Evolutionary conservation across 2,888 invertebrate species (phyloP).

Genomic region (Drosophila quinaria): DNA sequence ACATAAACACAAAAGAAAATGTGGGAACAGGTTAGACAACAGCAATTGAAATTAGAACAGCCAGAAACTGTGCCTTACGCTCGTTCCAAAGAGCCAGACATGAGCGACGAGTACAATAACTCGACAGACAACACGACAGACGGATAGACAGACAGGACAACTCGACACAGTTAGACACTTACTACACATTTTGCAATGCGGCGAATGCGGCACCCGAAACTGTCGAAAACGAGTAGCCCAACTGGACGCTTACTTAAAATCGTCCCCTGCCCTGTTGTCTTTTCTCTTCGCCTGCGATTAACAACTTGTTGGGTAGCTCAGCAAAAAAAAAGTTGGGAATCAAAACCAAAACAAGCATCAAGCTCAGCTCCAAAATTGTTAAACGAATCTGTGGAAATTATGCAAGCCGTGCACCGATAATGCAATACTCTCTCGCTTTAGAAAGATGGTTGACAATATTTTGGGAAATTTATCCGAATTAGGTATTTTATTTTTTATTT

Average conservation of each 20-base stretch:
- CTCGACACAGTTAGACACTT: constrained; percentile 54
- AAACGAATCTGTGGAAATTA: constrained; percentile 19
- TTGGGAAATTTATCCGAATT: constrained; percentile 6
- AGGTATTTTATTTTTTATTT: neutral
- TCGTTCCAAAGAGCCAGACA: constrained; percentile 33
- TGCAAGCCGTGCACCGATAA: constrained; percentile 42
- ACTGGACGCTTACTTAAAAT: constrained; percentile 26
- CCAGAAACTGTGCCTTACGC: constrained; percentile 68
- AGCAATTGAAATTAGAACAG: constrained; percentile 76
- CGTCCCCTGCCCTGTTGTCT: neutral
- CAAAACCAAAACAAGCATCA: constrained; percentile 41
- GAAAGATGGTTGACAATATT: neutral
- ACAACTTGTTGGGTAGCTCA: neutral
- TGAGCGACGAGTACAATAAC: constrained; percentile 11
- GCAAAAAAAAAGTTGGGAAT: constrained; percentile 28
- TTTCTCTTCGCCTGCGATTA: neutral
- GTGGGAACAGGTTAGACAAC: constrained; percentile 74
- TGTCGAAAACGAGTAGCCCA: constrained; percentile 23
- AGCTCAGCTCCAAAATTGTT: constrained; percentile 32
- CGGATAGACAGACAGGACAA: constrained; percentile 19
- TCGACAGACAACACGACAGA: constrained; percentile 8
- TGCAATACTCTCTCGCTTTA: constrained; percentile 27
- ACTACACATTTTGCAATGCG: constrained; percentile 31
- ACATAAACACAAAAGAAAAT: constrained; percentile 74
- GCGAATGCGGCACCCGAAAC: constrained; percentile 11